Percentiles rank a stretch among this genome's conserved stretches.
These are phyloP conservation scores for Perizoma flavofasciatum DNA, from an alignment of 2,888 invertebrate genomes.

Conservation along the genomic window DNA sequence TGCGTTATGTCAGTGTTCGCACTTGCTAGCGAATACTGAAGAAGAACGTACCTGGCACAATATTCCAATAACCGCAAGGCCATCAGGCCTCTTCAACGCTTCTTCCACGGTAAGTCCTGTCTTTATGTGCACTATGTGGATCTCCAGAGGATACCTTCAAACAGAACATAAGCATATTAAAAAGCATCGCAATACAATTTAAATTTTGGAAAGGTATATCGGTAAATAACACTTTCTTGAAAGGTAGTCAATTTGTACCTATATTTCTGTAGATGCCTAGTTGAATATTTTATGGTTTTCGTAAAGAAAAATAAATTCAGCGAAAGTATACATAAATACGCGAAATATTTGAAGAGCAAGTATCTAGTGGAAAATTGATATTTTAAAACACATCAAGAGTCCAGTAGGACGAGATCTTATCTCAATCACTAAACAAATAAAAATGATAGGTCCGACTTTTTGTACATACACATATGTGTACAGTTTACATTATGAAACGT, in stretches of 20 bases:
- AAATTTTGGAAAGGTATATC: too few species aligned
- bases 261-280: too few species aligned
- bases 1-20: too few species aligned
- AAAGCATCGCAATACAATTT: too few species aligned
- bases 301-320: too few species aligned
- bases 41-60: conserved; percentile 50
- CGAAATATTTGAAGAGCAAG: too few species aligned
- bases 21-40: too few species aligned
- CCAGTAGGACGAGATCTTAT: neutral
- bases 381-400: neutral
- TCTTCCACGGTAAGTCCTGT: conserved; percentile 58
- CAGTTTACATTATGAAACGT: conserved; percentile 8
- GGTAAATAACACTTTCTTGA: too few species aligned
- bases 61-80: conserved; percentile 65
- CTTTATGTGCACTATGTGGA: conserved; percentile 73
- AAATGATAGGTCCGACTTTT: conserved; percentile 12
- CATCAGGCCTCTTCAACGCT: conserved; percentile 61
- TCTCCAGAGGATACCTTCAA: conserved; percentile 70
- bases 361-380: too few species aligned
- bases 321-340: too few species aligned
- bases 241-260: too few species aligned
- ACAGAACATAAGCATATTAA: neutral
- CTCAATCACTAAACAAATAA: conserved; percentile 5
- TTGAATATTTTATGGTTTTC: too few species aligned
- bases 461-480: conserved; percentile 2